These are phyloP conservation scores for Anthoscopus minutus DNA, from an alignment of 2,113 vertebrate genomes.

Conservation along the genomic window DNA sequence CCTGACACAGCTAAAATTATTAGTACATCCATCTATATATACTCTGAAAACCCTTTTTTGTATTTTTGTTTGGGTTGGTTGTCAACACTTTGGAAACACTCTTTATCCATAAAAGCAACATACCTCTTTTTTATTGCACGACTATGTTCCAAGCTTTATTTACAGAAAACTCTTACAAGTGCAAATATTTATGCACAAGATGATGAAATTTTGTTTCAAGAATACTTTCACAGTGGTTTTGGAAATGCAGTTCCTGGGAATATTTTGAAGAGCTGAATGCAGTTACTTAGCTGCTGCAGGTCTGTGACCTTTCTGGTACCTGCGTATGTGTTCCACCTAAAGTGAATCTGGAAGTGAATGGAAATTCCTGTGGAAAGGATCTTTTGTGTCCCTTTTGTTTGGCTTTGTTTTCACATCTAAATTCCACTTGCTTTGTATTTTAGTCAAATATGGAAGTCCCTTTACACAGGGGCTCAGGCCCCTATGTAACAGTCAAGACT, in stretches of 20 bases:
- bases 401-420: not conserved
- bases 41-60: not conserved
- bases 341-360: not conserved
- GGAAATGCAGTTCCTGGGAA: not conserved
- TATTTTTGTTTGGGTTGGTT: not conserved
- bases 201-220: not conserved
- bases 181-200: conserved; percentile 2
- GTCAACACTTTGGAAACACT: not conserved
- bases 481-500: not conserved
- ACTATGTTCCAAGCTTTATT: not conserved
- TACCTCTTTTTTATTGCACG: not conserved
- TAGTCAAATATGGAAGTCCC: not conserved
- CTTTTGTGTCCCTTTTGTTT: not conserved
- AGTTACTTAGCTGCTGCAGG: not conserved
- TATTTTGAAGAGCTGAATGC: not conserved
- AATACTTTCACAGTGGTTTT: not conserved
- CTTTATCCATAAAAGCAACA: not conserved
- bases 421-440: not conserved
- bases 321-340: not conserved
- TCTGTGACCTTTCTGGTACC: not conserved
- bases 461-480: not conserved
- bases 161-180: not conserved
- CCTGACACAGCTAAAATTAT: not conserved
- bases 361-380: not conserved
- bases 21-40: not conserved